Evolutionary conservation across 1,140 invertebrate genomes (phyloP).

Genomic region (Drosophila dunni): DNA sequence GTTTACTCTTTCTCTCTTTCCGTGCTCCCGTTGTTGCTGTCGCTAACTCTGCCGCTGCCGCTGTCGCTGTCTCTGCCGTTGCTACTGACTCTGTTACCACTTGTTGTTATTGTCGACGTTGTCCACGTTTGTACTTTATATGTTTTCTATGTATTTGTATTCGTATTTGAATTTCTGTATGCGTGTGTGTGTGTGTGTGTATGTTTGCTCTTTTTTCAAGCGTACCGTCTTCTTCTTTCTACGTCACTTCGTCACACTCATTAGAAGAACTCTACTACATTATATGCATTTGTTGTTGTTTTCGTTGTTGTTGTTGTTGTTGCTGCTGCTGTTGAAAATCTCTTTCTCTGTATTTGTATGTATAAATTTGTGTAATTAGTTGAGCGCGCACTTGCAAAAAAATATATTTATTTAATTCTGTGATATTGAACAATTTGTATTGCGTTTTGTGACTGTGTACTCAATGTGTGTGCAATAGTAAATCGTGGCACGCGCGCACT

Average conservation of each 20-base stretch:
- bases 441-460: slow-evolving; percentile 39
- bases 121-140: slow-evolving; percentile 48
- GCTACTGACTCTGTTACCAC: not conserved
- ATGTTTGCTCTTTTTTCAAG: slow-evolving; percentile 35
- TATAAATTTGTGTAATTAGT: slow-evolving; percentile 3
- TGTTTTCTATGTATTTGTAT: slow-evolving; percentile 25
- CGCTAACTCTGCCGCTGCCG: slow-evolving; percentile 2
- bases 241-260: slow-evolving; percentile 50
- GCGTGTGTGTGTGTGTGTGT: slow-evolving; percentile 21
- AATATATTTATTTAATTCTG: not conserved
- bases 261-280: slow-evolving; percentile 52
- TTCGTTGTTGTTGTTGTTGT: slow-evolving; percentile 18
- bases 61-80: slow-evolving; percentile 7
- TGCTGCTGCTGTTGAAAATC: slow-evolving; percentile 13
- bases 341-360: slow-evolving; percentile 7
- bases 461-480: slow-evolving; percentile 31
- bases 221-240: slow-evolving; percentile 32
- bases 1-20: not conserved
- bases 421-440: slow-evolving; percentile 27
- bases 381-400: slow-evolving; percentile 44
- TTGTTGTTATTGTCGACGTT: slow-evolving; percentile 22
- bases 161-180: slow-evolving; percentile 5
- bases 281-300: slow-evolving; percentile 31
- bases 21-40: not conserved
- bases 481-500: slow-evolving; percentile 53